These are phyloP conservation scores for Xiphorhynchus elegans DNA, from an alignment of 2,113 vertebrate genomes.

Conservation along the genomic window DNA sequence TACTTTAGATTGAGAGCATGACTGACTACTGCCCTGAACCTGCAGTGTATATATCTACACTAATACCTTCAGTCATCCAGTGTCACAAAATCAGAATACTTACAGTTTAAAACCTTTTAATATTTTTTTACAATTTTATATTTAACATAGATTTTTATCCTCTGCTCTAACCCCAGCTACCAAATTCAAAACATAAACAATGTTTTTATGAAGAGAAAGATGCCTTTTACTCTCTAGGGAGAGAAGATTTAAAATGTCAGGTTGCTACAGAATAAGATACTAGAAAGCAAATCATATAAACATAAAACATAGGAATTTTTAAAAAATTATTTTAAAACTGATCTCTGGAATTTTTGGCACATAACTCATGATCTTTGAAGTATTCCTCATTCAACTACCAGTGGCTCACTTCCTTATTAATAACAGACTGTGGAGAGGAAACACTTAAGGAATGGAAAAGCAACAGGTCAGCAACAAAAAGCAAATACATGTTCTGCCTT, in stretches of 20 bases:
- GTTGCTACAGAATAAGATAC: neutral
- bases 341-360: neutral
- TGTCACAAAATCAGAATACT: neutral
- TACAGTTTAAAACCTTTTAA: neutral
- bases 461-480: neutral
- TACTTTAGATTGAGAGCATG: neutral
- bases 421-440: neutral
- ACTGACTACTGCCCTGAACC: neutral
- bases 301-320: fast-evolving
- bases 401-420: neutral
- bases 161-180: neutral
- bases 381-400: neutral
- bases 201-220: neutral
- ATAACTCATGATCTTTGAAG: neutral
- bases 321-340: neutral
- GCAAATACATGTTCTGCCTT: neutral
- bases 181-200: neutral
- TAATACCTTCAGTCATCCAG: neutral
- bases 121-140: neutral
- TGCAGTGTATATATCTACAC: too few species aligned
- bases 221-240: neutral
- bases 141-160: neutral
- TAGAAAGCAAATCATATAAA: neutral
- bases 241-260: neutral
- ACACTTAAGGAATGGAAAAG: neutral